Evolutionary conservation across 2,113 vertebrate genomes (phyloP), one percentile per base, ranked within the genome.

Genomic region (Indicator indicator): DNA sequence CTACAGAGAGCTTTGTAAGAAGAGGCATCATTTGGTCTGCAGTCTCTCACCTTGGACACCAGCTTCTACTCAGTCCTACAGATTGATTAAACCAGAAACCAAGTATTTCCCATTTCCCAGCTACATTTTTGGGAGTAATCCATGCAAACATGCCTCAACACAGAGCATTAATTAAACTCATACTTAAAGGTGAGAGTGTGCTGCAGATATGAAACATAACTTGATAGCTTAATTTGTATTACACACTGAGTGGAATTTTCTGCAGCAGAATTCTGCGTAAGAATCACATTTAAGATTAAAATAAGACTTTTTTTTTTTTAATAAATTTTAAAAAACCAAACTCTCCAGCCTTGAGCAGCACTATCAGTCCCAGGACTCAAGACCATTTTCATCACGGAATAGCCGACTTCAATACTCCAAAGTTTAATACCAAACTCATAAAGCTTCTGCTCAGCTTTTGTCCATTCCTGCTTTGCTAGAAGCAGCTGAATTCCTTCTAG

Each of bases 361-460:
- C 38, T 46, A 32, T 23, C 38, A 83, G 33, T 8, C 18, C 40
- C 11, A 62, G 36, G 28, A 86, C 44, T 19, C 24, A 5, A 27
- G 38, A 67, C 56, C 56, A 16, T 19, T 80, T 77, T 67, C 26
- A 62, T 73, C 50, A 59, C 11, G 16, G 24, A 96, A 36, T 54
- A 16, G 80, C 83, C 56, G 76, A 27, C 32, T 44, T 24, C 1
- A 3, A 50, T 36, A 55, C 27, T 67, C 46, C 52, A 5, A 78
- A 63, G n/a, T 70, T 13, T 58, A 77, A 67, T 28, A 63, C 11
- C 12, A 44, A 91, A 84, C 42, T 73, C 56, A 33, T 6, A 88
- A 48, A 83, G 73, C 56, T 90, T 70, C 60, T 58, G 68, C 73
- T 83, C 33, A 33, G 64, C 73, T 94, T 95, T 76, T 48, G 55